These are phyloP conservation scores for Drosophila watanabei DNA, from an alignment of 1,140 invertebrate genomes.

Conservation along the genomic window DNA sequence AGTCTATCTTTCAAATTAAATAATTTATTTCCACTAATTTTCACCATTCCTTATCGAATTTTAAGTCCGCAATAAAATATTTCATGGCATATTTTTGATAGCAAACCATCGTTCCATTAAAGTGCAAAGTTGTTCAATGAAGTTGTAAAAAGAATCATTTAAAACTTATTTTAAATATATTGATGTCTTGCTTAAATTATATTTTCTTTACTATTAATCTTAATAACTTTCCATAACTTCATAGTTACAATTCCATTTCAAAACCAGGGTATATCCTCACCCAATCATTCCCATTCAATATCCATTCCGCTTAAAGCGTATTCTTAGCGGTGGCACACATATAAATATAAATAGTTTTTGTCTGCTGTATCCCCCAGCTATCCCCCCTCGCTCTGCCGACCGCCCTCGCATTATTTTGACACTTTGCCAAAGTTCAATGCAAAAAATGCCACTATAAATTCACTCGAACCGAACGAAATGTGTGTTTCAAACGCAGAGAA, in stretches of 20 bases:
- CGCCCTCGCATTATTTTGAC: constrained; percentile 53
- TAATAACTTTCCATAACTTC: not conserved
- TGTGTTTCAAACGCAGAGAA: constrained; percentile 29
- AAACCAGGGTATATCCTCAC: not conserved
- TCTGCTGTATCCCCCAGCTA: constrained; percentile 18
- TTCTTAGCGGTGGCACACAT: constrained; percentile 49
- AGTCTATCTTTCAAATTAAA: too few relatives aligned
- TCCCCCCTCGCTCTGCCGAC: constrained; percentile 8
- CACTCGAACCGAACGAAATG: constrained; percentile 26
- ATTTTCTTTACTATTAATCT: not conserved
- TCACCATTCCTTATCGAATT: too few relatives aligned
- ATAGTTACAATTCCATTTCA: not conserved
- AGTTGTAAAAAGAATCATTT: not conserved
- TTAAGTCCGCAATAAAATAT: too few relatives aligned
- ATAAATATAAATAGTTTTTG: constrained; percentile 56
- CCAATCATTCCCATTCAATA: not conserved
- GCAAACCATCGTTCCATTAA: too few relatives aligned
- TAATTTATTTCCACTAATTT: too few relatives aligned
- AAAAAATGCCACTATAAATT: constrained; percentile 52
- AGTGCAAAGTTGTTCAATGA: too few relatives aligned
- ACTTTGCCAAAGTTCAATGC: constrained; percentile 76
- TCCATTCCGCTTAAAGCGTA: constrained; percentile 27
- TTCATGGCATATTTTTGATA: too few relatives aligned
- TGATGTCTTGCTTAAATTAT: not conserved
- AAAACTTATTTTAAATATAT: not conserved